phyloP scores from a whole-genome alignment of 2,888 invertebrate species.

The Cheilosia pagana region DNA sequence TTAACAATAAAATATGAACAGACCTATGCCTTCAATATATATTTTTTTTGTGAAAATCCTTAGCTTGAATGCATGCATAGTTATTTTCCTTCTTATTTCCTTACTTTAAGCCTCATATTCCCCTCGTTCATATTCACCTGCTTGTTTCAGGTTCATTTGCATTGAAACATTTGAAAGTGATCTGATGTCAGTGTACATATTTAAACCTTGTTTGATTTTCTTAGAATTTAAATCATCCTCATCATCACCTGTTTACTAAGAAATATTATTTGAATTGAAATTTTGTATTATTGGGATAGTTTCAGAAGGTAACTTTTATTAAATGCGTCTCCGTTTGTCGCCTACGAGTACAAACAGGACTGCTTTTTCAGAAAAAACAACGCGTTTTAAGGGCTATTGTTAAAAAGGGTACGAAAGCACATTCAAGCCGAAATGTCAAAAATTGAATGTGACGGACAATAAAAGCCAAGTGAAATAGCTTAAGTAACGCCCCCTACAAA shows the following conservation, averaged over 20 bases:
- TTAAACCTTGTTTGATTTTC: slow-evolving; percentile 27
- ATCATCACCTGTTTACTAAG: slow-evolving; percentile 66
- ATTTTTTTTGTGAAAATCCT: slow-evolving; percentile 21
- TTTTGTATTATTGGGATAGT: slow-evolving; percentile 22
- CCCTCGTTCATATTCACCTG: slow-evolving; percentile 29
- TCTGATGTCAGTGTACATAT: slow-evolving; percentile 31
- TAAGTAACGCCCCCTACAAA: no score
- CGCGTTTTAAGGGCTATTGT: no score
- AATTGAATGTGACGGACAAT: no score
- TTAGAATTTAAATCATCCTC: slow-evolving; percentile 60
- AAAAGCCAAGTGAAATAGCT: no score
- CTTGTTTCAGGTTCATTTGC: slow-evolving; percentile 50
- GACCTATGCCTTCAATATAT: neutral
- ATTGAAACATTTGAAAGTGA: slow-evolving; percentile 47
- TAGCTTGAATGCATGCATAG: slow-evolving; percentile 27
- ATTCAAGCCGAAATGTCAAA: no score
- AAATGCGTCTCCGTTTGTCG: no score
- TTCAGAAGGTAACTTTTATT: slow-evolving; percentile 7
- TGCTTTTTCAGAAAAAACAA: no score
- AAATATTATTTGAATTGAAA: slow-evolving; percentile 17
- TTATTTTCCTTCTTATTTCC: slow-evolving; percentile 4
- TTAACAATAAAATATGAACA: neutral
- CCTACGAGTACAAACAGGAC: no score
- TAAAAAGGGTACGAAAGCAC: no score
- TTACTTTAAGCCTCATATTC: slow-evolving; percentile 5